A percentile compares a stretch with the other conserved stretches of the same genome.
These are phyloP conservation scores for Arrhopalites spinosus DNA, from an alignment of 2,888 invertebrate genomes.

Conservation along the genomic window DNA sequence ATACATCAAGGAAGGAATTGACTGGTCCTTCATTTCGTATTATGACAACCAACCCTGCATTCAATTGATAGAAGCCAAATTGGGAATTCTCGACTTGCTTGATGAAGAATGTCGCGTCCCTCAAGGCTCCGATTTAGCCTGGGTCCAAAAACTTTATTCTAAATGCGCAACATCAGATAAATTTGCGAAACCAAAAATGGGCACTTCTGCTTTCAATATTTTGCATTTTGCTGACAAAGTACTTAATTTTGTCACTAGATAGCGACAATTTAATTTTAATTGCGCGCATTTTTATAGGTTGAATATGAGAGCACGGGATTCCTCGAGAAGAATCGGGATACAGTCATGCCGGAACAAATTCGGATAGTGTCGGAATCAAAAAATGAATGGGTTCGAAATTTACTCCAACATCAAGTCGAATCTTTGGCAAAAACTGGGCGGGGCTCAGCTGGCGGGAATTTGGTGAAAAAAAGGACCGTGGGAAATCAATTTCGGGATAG, in stretches of 20 bases:
- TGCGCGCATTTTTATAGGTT: conserved; percentile 62
- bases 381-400: conserved; percentile 32
- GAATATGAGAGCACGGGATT: conserved; percentile 91
- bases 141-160: conserved; percentile 86
- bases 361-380: conserved; percentile 24
- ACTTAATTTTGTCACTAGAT: not conserved
- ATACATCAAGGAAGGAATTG: conserved; percentile 94
- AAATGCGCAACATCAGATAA: conserved; percentile 78
- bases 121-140: conserved; percentile 87
- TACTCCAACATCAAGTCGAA: conserved; percentile 10
- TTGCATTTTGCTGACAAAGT: conserved; percentile 91
- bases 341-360: conserved; percentile 91
- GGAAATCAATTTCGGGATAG: conserved; percentile 93
- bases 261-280: not conserved
- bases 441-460: not conserved
- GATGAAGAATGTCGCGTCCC: conserved; percentile 98
- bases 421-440: conserved; percentile 20
- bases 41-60: conserved; percentile 99
- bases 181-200: conserved; percentile 86
- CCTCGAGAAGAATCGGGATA: conserved; percentile 95
- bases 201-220: conserved; percentile 78
- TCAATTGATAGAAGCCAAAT: conserved; percentile 89
- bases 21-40: conserved; percentile 98
- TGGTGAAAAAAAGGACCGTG: conserved; percentile 65
- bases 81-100: conserved; percentile 90